These are phyloP conservation scores for Lutjanus argentimaculatus DNA, from an alignment of 2,797 vertebrate genomes.

Conservation along the genomic window DNA sequence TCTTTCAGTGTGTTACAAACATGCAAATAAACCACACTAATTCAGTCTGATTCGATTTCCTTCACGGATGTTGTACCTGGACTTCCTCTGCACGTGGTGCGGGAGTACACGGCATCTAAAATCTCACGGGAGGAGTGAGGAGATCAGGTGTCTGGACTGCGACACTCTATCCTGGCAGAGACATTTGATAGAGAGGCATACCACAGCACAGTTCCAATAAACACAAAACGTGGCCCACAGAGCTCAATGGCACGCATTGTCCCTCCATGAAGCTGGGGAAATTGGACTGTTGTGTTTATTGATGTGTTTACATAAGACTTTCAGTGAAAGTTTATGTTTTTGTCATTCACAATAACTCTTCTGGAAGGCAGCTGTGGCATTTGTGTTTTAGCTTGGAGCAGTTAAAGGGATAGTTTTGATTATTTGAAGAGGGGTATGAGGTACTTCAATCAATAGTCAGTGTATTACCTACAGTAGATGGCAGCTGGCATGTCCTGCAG, in stretches of 20 bases:
- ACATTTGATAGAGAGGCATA: conserved; percentile 68
- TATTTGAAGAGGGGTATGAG: no score
- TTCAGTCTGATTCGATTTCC: conserved; percentile 66
- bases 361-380: conserved; percentile 42
- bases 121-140: conserved; percentile 48
- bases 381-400: conserved; percentile 28
- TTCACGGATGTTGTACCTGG: conserved; percentile 63
- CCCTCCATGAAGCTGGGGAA: conserved; percentile 56
- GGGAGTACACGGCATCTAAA: conserved; percentile 33
- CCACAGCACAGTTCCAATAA: conserved; percentile 70
- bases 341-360: conserved; percentile 53
- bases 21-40: conserved; percentile 64
- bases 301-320: conserved; percentile 65
- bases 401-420: no score
- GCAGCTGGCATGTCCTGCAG: no score
- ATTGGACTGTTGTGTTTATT: conserved; percentile 72
- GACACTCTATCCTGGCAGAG: conserved; percentile 69
- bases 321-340: conserved; percentile 62
- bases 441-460: no score
- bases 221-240: conserved; percentile 55
- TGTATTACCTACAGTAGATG: no score
- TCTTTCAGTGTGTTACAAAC: conserved; percentile 36
- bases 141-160: conserved; percentile 72
- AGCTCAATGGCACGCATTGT: conserved; percentile 64
- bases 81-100: conserved; percentile 46